These are phyloP conservation scores for Paraplagusia blochii DNA, from an alignment of 2,113 vertebrate genomes.

Conservation along the genomic window DNA sequence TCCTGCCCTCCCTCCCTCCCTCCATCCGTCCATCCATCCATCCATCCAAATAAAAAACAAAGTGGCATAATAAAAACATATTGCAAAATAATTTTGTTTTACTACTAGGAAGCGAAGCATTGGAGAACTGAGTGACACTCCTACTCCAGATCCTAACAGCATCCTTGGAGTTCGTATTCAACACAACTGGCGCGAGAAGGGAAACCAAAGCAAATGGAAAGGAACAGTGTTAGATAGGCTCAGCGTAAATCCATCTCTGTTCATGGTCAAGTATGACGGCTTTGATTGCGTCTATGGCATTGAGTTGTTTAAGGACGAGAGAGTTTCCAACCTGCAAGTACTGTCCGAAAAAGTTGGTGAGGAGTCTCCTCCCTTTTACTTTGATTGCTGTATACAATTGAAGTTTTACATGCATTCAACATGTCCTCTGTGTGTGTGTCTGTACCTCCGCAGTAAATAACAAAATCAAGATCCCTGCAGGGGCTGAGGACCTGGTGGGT, in stretches of 20 bases:
- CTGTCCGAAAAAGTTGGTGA: slow-evolving; percentile 78
- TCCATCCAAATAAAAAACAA: no score
- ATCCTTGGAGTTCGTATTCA: slow-evolving; percentile 79
- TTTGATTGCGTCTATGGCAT: slow-evolving; percentile 84
- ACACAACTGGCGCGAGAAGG: slow-evolving; percentile 81
- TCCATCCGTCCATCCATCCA: no score
- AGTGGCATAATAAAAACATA: no score
- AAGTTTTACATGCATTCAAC: background rate
- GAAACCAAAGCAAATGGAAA: slow-evolving; percentile 81
- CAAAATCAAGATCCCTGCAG: slow-evolving; percentile 77
- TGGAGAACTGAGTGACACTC: slow-evolving; percentile 76
- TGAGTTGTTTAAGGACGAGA: slow-evolving; percentile 80
- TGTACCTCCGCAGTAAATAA: slow-evolving; percentile 71
- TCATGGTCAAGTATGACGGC: slow-evolving; percentile 82
- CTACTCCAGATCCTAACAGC: slow-evolving; percentile 73
- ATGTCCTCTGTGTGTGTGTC: background rate
- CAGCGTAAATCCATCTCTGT: slow-evolving; percentile 77
- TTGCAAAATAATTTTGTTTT: no score
- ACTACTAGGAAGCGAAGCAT: slow-evolving; percentile 77
- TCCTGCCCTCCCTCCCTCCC: no score
- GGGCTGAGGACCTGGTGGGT: slow-evolving; percentile 78
- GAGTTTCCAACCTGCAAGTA: slow-evolving; percentile 79
- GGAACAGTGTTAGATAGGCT: slow-evolving; percentile 80
- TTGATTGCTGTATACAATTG: background rate
- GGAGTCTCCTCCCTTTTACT: slow-evolving; percentile 24